Evolutionary conservation across 2,113 vertebrate genomes (phyloP), one percentile per base, ranked within the genome.

Genomic region (Hippocampus abdominalis): DNA sequence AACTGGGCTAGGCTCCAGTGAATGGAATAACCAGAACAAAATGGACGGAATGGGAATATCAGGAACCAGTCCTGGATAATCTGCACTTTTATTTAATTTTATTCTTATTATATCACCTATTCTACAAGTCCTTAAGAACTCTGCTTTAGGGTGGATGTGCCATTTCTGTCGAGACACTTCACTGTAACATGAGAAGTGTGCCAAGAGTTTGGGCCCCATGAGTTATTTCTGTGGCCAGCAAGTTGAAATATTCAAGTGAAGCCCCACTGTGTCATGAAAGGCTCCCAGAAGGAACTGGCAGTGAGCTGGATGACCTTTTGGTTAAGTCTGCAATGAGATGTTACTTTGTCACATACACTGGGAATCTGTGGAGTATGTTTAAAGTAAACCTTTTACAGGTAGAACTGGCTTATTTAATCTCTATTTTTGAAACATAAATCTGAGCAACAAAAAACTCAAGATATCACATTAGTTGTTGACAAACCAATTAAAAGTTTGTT

Each of bases 211-310:
- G 32, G 32, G 36, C 61, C 10, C 20, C 61, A 11, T 25, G 63
- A 44, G 63, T 46, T 64, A 64, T 64, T 48, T 64, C 13, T 46
- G 63, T 64, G 40, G 13, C 40, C 6, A 46, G 63, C n/a, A 46
- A 64, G 42, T 64, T 64, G 7, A 46, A 64, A 64, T 46, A 64
- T 64, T 64, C 40, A 25, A 64, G 62, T 23, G 39, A 44, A 46
- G 10, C 62, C 42, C 7, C 42, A 25, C 63, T 18, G 63, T 25
- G 23, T 46, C 63, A 64, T 18, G 40, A 64, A 46, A 64, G 9
- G 7, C 63, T 46, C 63, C 13, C 63, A 8, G 40, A 64, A 44
- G 63, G 63, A 46, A 27, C 23, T 18, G n/a, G 6, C 23, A 25
- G 60, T 32, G 59, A 10, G 59, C 32, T 39, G 8, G 1, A 25